A percentile compares a stretch with the other conserved stretches of the same genome.
Evolutionary conservation across 2,797 vertebrate genomes (phyloP).

Genomic region (Iguana delicatissima): DNA sequence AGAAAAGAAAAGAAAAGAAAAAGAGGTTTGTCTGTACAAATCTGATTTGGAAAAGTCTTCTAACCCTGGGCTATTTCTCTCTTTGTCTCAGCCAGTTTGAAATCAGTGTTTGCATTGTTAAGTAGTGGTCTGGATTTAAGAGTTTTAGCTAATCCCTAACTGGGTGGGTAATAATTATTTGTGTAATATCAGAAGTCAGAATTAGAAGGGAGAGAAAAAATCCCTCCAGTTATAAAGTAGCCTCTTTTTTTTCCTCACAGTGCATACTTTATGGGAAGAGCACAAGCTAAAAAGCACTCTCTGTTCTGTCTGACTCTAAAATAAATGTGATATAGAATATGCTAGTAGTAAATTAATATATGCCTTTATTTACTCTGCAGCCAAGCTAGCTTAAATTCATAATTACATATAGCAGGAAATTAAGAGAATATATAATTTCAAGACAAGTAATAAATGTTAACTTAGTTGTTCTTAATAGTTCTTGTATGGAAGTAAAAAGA

Average conservation of each 20-base stretch:
- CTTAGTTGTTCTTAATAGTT: not conserved
- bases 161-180: not conserved
- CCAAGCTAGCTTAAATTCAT: slow-evolving; percentile 39
- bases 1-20: too few relatives aligned
- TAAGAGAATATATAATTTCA: not conserved
- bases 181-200: not conserved
- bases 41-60: not conserved
- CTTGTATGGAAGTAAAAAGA: not conserved
- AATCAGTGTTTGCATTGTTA: slow-evolving; percentile 3
- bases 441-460: slow-evolving; percentile 6
- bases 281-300: not conserved
- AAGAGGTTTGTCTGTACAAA: not conserved
- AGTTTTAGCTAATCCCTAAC: not conserved
- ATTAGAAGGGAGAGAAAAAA: not conserved
- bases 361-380: slow-evolving; percentile 35
- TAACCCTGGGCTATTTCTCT: not conserved
- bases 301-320: slow-evolving; percentile 14
- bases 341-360: slow-evolving; percentile 3
- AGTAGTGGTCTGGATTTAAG: not conserved
- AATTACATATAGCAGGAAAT: slow-evolving; percentile 10
- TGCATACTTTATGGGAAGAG: not conserved
- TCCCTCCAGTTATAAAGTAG: not conserved
- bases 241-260: not conserved
- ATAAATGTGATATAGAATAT: not conserved
- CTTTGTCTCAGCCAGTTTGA: not conserved